phyloP scores from a whole-genome alignment of 2,113 vertebrate species.

The Urocolius indicus region DNA sequence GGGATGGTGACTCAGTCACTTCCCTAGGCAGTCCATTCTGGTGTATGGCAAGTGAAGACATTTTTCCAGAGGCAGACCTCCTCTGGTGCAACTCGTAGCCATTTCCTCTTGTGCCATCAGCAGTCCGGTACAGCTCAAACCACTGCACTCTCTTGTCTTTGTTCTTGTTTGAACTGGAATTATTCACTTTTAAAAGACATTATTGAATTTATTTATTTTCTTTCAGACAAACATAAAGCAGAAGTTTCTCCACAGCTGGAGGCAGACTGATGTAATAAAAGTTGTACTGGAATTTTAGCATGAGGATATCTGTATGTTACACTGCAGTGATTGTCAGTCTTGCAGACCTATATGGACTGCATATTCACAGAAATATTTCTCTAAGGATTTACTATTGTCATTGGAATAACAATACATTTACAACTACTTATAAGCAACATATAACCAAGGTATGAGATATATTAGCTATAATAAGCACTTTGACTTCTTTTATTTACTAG shows the following conservation, averaged over 20 bases:
- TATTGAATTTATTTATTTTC: neutral
- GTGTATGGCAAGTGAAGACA: too few species aligned
- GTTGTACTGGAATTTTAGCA: neutral
- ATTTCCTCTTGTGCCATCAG: too few species aligned
- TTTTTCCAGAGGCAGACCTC: too few species aligned
- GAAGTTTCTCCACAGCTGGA: neutral
- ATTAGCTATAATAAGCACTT: neutral
- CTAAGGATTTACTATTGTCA: neutral
- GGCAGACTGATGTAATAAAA: neutral
- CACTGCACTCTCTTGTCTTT: neutral
- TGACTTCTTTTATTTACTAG: conserved; percentile 5
- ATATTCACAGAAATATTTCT: conserved; percentile 7
- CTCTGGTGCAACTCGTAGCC: too few species aligned
- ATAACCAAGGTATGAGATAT: neutral
- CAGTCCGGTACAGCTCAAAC: neutral
- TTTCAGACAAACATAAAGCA: neutral
- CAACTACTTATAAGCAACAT: neutral
- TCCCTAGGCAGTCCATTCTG: too few species aligned
- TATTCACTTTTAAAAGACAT: neutral
- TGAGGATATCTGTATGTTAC: neutral
- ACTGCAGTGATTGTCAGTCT: neutral
- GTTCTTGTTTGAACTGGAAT: neutral
- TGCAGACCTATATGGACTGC: accelerated
- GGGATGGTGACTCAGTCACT: too few species aligned
- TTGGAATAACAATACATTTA: neutral